Conservation (phyloP, 2,888 invertebrate species). For the Baccha elongata region DNA sequence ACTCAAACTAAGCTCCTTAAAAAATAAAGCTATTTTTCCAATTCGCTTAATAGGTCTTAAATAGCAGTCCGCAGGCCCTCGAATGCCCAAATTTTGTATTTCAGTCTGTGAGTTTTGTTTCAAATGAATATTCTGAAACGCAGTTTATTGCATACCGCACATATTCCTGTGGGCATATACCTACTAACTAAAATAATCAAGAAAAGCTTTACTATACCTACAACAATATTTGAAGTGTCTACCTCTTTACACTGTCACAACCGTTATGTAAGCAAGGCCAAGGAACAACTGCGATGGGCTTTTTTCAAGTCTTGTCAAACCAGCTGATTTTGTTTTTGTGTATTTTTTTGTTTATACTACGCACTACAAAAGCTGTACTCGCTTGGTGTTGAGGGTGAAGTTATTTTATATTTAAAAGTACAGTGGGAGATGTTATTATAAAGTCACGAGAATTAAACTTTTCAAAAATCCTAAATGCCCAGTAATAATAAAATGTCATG, state of each 20-base stretch:
- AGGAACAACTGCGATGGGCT: constrained; percentile 16
- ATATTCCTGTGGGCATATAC: constrained; percentile 11
- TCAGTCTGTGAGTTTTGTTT: neutral
- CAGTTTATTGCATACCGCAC: constrained; percentile 19
- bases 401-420: neutral
- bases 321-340: constrained; percentile 79
- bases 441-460: no score
- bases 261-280: constrained; percentile 55
- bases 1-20: neutral
- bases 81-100: neutral
- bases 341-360: neutral
- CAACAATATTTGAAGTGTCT: neutral
- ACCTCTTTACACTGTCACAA: constrained; percentile 37
- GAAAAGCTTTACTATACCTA: constrained; percentile 1
- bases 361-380: constrained; percentile 7
- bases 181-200: neutral
- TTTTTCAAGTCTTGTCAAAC: constrained; percentile 18
- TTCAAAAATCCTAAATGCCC: no score
- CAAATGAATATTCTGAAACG: constrained; percentile 23
- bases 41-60: neutral
- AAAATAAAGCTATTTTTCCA: constrained; percentile 18
- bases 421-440: neutral
- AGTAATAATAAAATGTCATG: no score
- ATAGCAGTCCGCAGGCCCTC: neutral
- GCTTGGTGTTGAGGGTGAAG: neutral